A percentile compares a stretch with the other conserved stretches of the same genome.
These are phyloP conservation scores for Vicugna pacos DNA, from an alignment of 2,113 vertebrate genomes.

Conservation along the genomic window DNA sequence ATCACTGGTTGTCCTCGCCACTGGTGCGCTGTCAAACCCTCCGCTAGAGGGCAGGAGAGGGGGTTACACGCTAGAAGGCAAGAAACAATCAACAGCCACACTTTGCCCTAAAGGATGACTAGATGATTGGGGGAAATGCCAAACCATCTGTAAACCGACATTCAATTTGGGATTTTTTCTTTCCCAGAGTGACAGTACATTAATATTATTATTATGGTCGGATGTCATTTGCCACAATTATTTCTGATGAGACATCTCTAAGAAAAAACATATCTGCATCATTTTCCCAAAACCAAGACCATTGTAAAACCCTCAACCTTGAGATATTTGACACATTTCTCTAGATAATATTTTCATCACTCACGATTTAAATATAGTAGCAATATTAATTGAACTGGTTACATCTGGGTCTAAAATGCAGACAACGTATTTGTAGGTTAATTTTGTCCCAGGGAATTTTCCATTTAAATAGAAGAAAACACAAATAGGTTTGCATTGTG, in stretches of 20 bases:
- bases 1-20: background rate
- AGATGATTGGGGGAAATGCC: background rate
- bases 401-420: background rate
- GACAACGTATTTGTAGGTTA: background rate
- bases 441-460: background rate
- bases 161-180: background rate
- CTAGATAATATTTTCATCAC: background rate
- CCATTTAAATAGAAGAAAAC: slow-evolving; percentile 16
- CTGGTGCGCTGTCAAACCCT: background rate
- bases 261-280: background rate
- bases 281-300: slow-evolving; percentile 22
- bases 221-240: background rate
- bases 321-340: background rate
- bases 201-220: background rate
- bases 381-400: background rate
- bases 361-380: background rate
- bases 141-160: background rate
- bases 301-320: background rate
- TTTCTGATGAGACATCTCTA: background rate
- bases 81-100: background rate
- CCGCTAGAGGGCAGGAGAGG: background rate
- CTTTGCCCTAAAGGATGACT: background rate
- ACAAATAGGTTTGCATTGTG: background rate
- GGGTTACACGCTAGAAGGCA: background rate
- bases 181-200: background rate